Evolutionary conservation across 1,140 invertebrate species (phyloP).

Genomic region (Carcinoscorpius rotundicauda): DNA sequence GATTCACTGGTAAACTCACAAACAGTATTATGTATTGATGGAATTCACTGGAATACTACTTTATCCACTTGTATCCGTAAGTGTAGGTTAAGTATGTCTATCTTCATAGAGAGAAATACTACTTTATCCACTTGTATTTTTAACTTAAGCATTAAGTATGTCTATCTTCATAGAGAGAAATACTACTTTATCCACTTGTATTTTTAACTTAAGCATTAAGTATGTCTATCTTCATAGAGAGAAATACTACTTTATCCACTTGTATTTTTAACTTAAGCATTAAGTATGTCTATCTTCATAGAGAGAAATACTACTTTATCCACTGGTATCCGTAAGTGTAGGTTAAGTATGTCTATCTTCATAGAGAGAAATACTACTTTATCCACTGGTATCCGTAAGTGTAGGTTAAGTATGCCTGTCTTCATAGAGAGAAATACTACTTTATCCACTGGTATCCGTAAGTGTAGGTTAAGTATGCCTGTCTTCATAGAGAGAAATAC

Average conservation of each 20-base stretch:
- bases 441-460: constrained; percentile 45
- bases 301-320: constrained; percentile 38
- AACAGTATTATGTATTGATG: constrained; percentile 40
- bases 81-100: constrained; percentile 15
- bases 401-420: too few species aligned
- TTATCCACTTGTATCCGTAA: constrained; percentile 47
- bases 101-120: too few species aligned
- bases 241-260: constrained; percentile 39
- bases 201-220: constrained; percentile 39
- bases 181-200: constrained; percentile 42
- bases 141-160: too few species aligned
- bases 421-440: constrained; percentile 30
- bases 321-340: constrained; percentile 43
- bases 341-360: too few species aligned
- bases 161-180: constrained; percentile 23
- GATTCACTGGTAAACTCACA: constrained; percentile 40
- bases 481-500: constrained; percentile 28
- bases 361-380: constrained; percentile 34
- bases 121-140: too few species aligned
- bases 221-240: too few species aligned
- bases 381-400: constrained; percentile 46
- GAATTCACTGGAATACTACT: constrained; percentile 44
- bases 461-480: constrained; percentile 22
- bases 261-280: constrained; percentile 46
- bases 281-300: too few species aligned